phyloP scores from a whole-genome alignment of 2,113 vertebrate species.

The Heliornis fulica region DNA sequence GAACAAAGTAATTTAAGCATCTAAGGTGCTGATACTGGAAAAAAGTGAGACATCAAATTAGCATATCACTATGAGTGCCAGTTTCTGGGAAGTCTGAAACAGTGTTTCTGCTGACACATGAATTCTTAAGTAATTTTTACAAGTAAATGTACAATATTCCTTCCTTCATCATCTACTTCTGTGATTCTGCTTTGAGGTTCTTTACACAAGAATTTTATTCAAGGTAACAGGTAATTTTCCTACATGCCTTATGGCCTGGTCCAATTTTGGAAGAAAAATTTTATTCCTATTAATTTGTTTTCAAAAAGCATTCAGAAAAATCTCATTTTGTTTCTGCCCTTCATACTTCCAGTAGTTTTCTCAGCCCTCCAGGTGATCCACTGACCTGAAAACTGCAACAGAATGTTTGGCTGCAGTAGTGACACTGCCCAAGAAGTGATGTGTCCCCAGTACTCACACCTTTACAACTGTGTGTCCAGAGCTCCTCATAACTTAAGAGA shows the following conservation, averaged over 20 bases:
- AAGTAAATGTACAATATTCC: not conserved
- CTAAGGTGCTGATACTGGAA: not conserved
- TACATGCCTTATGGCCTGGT: not conserved
- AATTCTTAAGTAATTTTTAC: not conserved
- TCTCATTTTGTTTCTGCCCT: not conserved
- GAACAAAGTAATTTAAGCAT: not conserved
- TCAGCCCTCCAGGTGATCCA: not conserved
- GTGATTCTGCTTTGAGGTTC: not conserved
- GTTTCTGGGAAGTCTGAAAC: not conserved
- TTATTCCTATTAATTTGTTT: not conserved
- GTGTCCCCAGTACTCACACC: not conserved
- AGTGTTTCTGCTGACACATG: not conserved
- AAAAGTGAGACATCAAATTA: not conserved
- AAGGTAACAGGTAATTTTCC: not conserved
- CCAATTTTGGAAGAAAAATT: not conserved
- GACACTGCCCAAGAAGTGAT: not conserved
- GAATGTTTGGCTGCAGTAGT: not conserved
- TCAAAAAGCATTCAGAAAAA: not conserved
- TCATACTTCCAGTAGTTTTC: not conserved
- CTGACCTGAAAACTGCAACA: not conserved
- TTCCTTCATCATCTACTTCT: not conserved
- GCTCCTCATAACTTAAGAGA: not conserved
- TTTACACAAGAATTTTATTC: not conserved
- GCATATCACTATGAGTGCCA: not conserved
- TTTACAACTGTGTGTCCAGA: not conserved